Conservation (phyloP, 2,888 invertebrate genomes). For the Ennomos fuscantarius region DNA sequence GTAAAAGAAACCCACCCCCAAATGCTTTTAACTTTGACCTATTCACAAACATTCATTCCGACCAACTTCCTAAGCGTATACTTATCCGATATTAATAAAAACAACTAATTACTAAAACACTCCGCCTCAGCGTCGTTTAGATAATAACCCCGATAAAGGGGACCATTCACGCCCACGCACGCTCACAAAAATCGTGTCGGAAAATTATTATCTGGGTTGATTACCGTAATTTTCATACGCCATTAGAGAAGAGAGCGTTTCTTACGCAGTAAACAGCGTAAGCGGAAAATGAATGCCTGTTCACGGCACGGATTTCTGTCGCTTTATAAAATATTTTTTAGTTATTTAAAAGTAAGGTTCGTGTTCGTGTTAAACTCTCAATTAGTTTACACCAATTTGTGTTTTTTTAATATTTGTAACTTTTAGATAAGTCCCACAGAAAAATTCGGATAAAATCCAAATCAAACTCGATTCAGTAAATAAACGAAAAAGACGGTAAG, state of each 20-base stretch:
- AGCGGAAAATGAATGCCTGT: slow-evolving; percentile 3
- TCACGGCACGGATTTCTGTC: slow-evolving; percentile 18
- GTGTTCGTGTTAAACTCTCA: too few species aligned
- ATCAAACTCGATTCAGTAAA: too few species aligned
- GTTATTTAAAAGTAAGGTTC: too few species aligned
- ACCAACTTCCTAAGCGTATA: slow-evolving; percentile 3
- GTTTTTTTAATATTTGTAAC: too few species aligned
- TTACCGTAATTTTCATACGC: slow-evolving; percentile 50
- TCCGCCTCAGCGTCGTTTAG: slow-evolving; percentile 32
- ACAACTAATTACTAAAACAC: slow-evolving; percentile 37
- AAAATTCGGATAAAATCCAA: too few species aligned
- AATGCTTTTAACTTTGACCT: too few species aligned
- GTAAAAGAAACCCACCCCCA: too few species aligned
- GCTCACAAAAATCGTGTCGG: slow-evolving; percentile 35
- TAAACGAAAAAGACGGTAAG: too few species aligned
- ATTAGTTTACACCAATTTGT: too few species aligned
- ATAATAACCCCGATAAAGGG: slow-evolving; percentile 32
- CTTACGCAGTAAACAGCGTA: slow-evolving; percentile 27
- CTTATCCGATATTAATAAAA: slow-evolving; percentile 21
- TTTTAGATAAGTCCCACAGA: too few species aligned
- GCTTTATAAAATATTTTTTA: too few species aligned
- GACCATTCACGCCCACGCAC: slow-evolving; percentile 30
- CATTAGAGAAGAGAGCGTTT: slow-evolving; percentile 45
- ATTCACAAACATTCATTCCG: too few species aligned
- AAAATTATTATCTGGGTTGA: slow-evolving; percentile 44